Conservation (phyloP, 2,797 vertebrate genomes). For the Knipowitschia caucasica region DNA sequence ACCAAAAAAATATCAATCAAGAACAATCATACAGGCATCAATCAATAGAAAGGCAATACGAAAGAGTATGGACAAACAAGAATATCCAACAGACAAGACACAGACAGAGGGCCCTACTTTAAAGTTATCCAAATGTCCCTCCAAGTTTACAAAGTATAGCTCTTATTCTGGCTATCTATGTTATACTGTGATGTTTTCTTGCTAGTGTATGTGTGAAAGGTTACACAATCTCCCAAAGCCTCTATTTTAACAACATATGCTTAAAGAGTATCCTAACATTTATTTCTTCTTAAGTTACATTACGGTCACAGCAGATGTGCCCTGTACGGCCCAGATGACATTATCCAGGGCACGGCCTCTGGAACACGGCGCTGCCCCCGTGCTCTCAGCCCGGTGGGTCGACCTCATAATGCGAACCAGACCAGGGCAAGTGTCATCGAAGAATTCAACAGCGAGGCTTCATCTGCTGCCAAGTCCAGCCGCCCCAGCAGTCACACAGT, state of each 20-base stretch:
- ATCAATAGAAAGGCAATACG: no score
- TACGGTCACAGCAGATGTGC: slow-evolving; percentile 35
- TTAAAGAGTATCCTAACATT: not conserved
- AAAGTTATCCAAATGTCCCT: no score
- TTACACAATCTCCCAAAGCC: no score
- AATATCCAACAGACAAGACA: no score
- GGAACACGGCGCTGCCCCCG: slow-evolving; percentile 62
- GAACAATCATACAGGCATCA: no score
- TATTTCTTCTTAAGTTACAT: not conserved
- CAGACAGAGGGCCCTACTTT: no score
- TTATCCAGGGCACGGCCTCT: slow-evolving; percentile 64
- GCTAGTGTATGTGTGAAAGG: no score
- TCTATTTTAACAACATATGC: not conserved
- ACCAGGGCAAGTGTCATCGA: slow-evolving; percentile 77
- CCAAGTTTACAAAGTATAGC: no score
- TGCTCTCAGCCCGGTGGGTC: slow-evolving; percentile 72
- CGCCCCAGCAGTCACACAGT: slow-evolving; percentile 31
- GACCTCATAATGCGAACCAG: slow-evolving; percentile 85
- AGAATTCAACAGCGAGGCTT: slow-evolving; percentile 69
- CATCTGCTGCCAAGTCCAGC: slow-evolving; percentile 53
- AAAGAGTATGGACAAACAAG: no score
- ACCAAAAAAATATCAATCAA: no score
- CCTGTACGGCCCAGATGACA: slow-evolving; percentile 31
- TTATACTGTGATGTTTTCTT: no score
- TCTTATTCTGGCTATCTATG: no score